Base-by-base conservation (phyloP, 2,113 vertebrate genomes). In the Psittacara wagleri region DNA sequence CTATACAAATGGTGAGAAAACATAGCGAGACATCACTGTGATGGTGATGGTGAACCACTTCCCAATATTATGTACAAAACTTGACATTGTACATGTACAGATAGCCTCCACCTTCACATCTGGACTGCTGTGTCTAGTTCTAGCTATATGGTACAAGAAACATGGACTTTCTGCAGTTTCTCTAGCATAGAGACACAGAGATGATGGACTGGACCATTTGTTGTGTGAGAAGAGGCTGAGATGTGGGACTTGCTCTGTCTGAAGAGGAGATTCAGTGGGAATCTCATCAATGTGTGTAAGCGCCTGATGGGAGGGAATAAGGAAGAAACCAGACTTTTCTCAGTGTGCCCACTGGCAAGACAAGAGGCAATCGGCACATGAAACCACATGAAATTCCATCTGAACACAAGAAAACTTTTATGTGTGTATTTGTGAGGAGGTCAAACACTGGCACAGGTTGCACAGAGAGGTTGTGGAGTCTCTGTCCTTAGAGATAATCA, bases 301-400 rank as follows among this genome's bases (percentile, higher is more conserved):
- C 19, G 63, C 10, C 57, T 52, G 62, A 52, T 14, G 16, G n/a
- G 24, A 76, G 20, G 16, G 24, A 49, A 79, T 59, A 31, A 75
- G 67, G 23, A 28, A 51, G 29, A 67, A 88, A 51, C 4, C 49
- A 82, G 35, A 6, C n/a, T 25, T 11, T 37, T 80, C 37, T 67
- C 2, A 0, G 22, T n/a, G 28, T 70, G 23, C 10, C 17, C 3
- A 3, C 13, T 17, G 10, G 11, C 16, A 76, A 29, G 23, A 43
- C 23, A 72, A 72, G 28, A 66, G 22, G 18, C 41, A 74, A 37
- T 13, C 6, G 10, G 8, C 2, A 49, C 84, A 54, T 18, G 14
- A 59, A 59, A 35, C 57, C 57, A 57, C 16, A 37, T 25, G 3
- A 72, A 25, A 77, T 73, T 78, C 59, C 17, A 39, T 23, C 7